Evolutionary conservation across 2,797 vertebrate genomes (phyloP).

Genomic region (Novumbra hubbsi): DNA sequence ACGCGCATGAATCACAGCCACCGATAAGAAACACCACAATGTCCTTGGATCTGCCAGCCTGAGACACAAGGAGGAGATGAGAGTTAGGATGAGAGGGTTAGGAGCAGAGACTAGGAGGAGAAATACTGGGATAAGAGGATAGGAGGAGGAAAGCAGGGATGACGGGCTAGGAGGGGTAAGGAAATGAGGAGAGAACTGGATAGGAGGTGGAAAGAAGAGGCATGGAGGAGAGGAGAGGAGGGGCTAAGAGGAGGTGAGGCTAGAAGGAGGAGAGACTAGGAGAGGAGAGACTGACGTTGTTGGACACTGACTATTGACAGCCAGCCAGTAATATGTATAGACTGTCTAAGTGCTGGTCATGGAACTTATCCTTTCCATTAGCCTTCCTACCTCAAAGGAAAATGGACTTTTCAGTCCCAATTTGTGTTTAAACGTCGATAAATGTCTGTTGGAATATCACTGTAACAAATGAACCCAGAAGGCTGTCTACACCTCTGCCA

Average conservation of each 20-base stretch:
- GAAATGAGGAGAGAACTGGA: not conserved
- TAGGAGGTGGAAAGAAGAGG: not conserved
- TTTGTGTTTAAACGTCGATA: conserved; percentile 3
- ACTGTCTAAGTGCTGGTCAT: not conserved
- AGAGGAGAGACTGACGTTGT: not conserved
- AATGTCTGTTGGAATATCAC: conserved; percentile 2
- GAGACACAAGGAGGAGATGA: conserved; percentile 11
- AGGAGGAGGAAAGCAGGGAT: not conserved
- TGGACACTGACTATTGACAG: not conserved
- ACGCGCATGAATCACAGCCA: conserved; percentile 61
- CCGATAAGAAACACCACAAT: conserved; percentile 66
- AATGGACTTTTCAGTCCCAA: conserved; percentile 3
- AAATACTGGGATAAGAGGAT: not conserved
- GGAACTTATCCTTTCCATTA: not conserved
- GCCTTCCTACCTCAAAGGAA: not conserved
- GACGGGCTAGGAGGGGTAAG: not conserved
- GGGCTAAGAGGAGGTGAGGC: too few relatives aligned
- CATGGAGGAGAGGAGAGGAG: not conserved
- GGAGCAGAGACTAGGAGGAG: too few relatives aligned
- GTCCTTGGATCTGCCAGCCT: conserved; percentile 65
- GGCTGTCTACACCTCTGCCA: not conserved
- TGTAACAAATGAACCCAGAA: not conserved
- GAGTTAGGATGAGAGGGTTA: not conserved
- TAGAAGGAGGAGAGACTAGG: not conserved
- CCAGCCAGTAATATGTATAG: not conserved